Conservation (phyloP, 2,888 invertebrate species). For the Eucriotettix oculatus region DNA sequence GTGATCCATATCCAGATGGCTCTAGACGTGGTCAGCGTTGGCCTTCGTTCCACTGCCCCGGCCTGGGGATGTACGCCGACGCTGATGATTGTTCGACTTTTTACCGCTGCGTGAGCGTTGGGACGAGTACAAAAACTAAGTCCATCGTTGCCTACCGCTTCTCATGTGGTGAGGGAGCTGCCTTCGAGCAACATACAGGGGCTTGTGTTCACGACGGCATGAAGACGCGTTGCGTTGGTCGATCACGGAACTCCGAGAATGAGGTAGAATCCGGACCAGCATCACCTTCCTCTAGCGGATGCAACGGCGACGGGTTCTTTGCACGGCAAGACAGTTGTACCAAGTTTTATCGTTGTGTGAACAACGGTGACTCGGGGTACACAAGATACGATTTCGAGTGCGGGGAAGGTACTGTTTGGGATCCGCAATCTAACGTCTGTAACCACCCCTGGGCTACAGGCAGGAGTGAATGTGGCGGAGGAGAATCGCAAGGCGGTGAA, state of each 20-base stretch:
- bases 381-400: constrained; percentile 35
- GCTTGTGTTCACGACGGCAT: constrained; percentile 10
- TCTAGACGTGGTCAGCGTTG: neutral
- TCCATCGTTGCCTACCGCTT: constrained; percentile 62
- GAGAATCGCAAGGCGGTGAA: neutral
- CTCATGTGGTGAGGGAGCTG: constrained; percentile 47
- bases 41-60: constrained; percentile 22
- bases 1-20: too few relatives aligned
- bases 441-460: constrained; percentile 23
- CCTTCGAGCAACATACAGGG: constrained; percentile 5
- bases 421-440: constrained; percentile 36
- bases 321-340: constrained; percentile 40
- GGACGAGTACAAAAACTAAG: constrained; percentile 54
- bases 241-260: neutral
- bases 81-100: constrained; percentile 51
- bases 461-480: neutral
- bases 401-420: constrained; percentile 39
- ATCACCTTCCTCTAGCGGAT: neutral
- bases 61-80: constrained; percentile 50
- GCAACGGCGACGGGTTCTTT: constrained; percentile 38
- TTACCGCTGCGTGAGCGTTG: constrained; percentile 43
- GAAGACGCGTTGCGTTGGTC: neutral
- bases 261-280: neutral
- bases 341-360: constrained; percentile 47
- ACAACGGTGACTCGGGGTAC: constrained; percentile 24